phyloP scores from a whole-genome alignment of 2,888 invertebrate genomes.

The Flexamia atlantica region DNA sequence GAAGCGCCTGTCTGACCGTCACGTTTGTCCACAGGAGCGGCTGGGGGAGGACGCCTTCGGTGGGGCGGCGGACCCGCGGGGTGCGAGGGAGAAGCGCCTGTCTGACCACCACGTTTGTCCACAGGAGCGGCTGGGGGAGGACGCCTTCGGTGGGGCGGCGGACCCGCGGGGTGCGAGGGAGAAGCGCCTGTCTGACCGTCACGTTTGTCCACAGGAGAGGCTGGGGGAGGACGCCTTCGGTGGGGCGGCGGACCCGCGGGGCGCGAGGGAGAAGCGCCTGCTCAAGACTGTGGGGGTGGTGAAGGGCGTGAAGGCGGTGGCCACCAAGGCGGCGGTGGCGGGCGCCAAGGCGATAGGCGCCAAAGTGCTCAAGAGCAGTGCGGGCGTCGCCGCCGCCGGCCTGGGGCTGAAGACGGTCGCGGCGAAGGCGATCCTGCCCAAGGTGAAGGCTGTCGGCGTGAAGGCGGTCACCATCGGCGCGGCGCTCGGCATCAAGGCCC shows the following conservation, averaged over 20 bases:
- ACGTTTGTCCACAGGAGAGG: conserved; percentile 59
- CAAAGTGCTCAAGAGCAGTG: conserved; percentile 59
- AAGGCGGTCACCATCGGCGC: conserved; percentile 67
- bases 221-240: conserved; percentile 45
- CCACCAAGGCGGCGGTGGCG: conserved; percentile 55
- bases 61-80: conserved; percentile 43
- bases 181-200: conserved; percentile 10
- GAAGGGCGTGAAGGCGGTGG: conserved; percentile 56
- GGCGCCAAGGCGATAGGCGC: conserved; percentile 68
- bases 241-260: conserved; percentile 46
- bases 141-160: not conserved
- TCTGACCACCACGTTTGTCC: conserved; percentile 16
- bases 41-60: conserved; percentile 64
- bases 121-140: conserved; percentile 62
- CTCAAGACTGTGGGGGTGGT: conserved; percentile 57
- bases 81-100: too few relatives aligned
- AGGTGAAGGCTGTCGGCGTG: conserved; percentile 69
- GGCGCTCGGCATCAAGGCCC: conserved; percentile 61
- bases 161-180: conserved; percentile 62
- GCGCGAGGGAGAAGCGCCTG: conserved; percentile 65
- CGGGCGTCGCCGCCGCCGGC: conserved; percentile 67
- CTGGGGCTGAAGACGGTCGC: conserved; percentile 67
- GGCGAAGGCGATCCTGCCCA: conserved; percentile 67
- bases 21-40: too few relatives aligned
- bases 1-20: too few relatives aligned